phyloP scores from a whole-genome alignment of 2,888 invertebrate genomes.

The Lordiphosa andalusiaca region DNA sequence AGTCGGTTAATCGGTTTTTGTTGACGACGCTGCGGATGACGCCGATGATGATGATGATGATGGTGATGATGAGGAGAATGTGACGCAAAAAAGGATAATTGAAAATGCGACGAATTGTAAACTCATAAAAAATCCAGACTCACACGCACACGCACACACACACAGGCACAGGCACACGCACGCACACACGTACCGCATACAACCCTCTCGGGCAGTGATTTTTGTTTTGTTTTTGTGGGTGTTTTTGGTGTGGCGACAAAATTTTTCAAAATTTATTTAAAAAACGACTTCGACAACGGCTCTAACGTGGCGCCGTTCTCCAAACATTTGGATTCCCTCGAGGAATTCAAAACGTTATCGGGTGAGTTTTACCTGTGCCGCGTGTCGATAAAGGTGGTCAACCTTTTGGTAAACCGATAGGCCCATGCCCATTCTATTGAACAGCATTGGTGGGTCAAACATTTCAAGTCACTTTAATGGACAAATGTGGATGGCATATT shows the following conservation, averaged over 20 bases:
- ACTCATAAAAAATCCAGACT: slow-evolving; percentile 3
- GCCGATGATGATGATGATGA: neutral
- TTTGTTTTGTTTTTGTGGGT: slow-evolving; percentile 5
- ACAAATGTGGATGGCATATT: slow-evolving; percentile 6
- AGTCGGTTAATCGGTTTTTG: slow-evolving; percentile 22
- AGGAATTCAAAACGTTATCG: slow-evolving; percentile 75
- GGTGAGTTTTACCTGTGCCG: slow-evolving; percentile 58
- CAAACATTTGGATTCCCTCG: slow-evolving; percentile 78
- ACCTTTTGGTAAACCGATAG: slow-evolving; percentile 9
- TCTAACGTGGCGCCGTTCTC: slow-evolving; percentile 78
- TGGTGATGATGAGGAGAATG: neutral
- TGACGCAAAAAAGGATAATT: slow-evolving; percentile 7
- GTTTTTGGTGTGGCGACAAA: slow-evolving; percentile 13
- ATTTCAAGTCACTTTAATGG: slow-evolving; percentile 10
- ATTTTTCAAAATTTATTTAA: slow-evolving; percentile 67
- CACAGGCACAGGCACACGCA: neutral
- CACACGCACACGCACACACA: neutral
- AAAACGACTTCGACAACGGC: slow-evolving; percentile 65
- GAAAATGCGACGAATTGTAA: slow-evolving; percentile 9
- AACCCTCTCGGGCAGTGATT: neutral
- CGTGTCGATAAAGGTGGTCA: neutral
- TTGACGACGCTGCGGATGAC: neutral
- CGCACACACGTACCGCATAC: neutral
- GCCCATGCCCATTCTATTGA: slow-evolving; percentile 6
- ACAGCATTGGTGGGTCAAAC: slow-evolving; percentile 4